Base-by-base conservation (phyloP, 2,797 vertebrate species). In the Lepilemur ruficaudatus region DNA sequence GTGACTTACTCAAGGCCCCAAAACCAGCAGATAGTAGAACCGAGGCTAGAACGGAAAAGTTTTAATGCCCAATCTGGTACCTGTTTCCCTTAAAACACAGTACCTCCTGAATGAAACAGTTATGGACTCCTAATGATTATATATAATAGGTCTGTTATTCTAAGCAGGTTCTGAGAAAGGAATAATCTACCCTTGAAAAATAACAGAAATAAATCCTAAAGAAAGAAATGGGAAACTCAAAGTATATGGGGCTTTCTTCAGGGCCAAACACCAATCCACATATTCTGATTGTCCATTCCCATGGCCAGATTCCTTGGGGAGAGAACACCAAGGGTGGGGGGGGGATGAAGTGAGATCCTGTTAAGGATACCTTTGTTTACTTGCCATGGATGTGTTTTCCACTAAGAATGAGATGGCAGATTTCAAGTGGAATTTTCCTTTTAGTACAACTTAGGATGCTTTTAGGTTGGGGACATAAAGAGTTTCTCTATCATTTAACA, bases 391-490 rank as follows among this genome's bases (percentile, higher is more conserved):
- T 80, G 22, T 87, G 50, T 70, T 84, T 94, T 93, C 78, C 95
- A 76, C 41, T 78, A 81, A 88, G 88, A 93, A 73, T 61, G 4
- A 35, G 10, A 78, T 61, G 59, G 48, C 13, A 91, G 72, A 94
- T 83, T 97, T 89, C 85, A 93, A 97, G 72, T 85, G 12, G 28
- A 69, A 23, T 79, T 90, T 93, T 96, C 41, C 59, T 96, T 92
- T 94, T 72, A 88, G 52, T 72, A 7, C 15, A 92, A 55, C 5
- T 70, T 92, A 82, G 57, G 18, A 89, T 82, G n/a, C 28, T 84
- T 96, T 93, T 61, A 90, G 69, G 10, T 14, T 91, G 23, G 41
- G 38, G 13, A 94, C 88, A 15, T 67, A 38, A 95, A 91, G 35
- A 90, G 2, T 52, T 89, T 91, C 78, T 89, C 72, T 85, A 88